Evolutionary conservation across 2,888 invertebrate genomes (phyloP), one percentile per base, ranked within the genome.

Genomic region (Pseudococcus longispinus): DNA sequence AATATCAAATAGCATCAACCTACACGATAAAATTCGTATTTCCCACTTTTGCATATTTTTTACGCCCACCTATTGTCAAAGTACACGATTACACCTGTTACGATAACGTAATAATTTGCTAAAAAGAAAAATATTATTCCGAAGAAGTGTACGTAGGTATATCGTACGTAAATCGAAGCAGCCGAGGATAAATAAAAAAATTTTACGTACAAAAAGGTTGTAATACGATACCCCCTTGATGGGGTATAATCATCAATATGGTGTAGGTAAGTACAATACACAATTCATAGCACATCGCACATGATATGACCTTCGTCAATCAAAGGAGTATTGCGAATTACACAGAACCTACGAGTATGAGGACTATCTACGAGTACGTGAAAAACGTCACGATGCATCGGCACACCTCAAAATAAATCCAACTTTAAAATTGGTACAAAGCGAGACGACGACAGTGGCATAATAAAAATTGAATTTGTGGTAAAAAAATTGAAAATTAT

Each of bases 271-370:
- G 55, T 60, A 60, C 60, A 4, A 55, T n/a, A 20, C n/a, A 8
- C 15, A 15, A 20, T 60, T 23, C 11, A 15, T 9, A 23, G 20
- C 23, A 23, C 23, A 55, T 60, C 60, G 60, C 23, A 23, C 9
- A 70, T 70, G 4, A 77, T 37, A 77, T 42, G 77, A 80, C 77
- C 77, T 80, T 80, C 42, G 37, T 80, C 77, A 80, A 80, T 80
- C 42, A 37, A 80, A 80, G 18, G 15, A 80, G 23, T 80, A 80
- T 80, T 80, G 29, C 77, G 77, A 80, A 20, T 80, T 60, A 60
- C 4, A 55, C 37, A 5, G 37, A 37, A 65, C 65, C 26, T 37
- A 37, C 9, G 37, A 37, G 8, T 37, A 37, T 37, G 37, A 37
- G 8, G 65, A 65, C 9, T 20, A 4, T 8, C 51, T 26, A 65